Evolutionary conservation across 2,888 invertebrate species (phyloP).

Genomic region (Spilosoma lubricipeda): DNA sequence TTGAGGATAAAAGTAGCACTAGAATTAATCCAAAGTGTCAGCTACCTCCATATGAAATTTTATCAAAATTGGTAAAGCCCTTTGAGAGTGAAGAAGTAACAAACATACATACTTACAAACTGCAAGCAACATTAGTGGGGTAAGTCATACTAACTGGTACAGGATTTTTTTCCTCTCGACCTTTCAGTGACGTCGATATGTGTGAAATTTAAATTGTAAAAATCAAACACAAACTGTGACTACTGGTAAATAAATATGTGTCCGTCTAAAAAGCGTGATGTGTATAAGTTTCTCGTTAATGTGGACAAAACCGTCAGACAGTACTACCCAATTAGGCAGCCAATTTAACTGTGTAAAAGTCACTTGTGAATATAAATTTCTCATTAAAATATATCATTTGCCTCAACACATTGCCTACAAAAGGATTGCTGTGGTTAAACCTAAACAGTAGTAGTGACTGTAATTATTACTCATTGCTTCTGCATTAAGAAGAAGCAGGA

Average conservation of each 20-base stretch:
- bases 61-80: too few species aligned
- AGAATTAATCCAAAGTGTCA: too few species aligned
- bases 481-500: constrained; percentile 79
- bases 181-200: background rate
- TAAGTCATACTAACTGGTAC: background rate
- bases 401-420: constrained; percentile 60
- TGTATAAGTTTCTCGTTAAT: background rate
- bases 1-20: too few species aligned
- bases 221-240: background rate
- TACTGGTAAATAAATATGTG: background rate
- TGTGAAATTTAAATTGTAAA: background rate
- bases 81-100: too few species aligned
- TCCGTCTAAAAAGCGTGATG: background rate
- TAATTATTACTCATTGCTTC: constrained; percentile 75
- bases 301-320: background rate
- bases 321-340: background rate
- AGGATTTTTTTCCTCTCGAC: background rate
- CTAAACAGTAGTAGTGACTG: constrained; percentile 38
- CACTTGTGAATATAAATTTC: background rate
- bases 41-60: too few species aligned
- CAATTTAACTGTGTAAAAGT: background rate
- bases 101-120: too few species aligned
- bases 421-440: constrained; percentile 83
- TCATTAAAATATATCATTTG: constrained; percentile 37
- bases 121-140: too few species aligned